A percentile compares a stretch with the other conserved stretches of the same genome.
Conservation (phyloP, 2,113 vertebrate species). For the Campylomormyrus numenius region DNA sequence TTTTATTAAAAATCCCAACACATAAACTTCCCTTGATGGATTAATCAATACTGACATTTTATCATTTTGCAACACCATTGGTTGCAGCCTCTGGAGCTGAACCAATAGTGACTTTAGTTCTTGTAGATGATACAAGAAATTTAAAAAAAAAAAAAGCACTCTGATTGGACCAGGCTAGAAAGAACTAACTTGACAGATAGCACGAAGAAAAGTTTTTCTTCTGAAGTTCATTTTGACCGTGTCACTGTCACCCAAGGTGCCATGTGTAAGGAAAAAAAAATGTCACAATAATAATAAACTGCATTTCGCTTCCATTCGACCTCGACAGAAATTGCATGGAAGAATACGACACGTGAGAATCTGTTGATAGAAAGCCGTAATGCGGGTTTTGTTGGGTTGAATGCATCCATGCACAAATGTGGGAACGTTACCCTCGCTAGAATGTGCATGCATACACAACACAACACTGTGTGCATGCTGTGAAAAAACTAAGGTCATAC, state of each 20-base stretch:
- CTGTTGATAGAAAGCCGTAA: neutral
- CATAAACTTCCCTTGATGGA: neutral
- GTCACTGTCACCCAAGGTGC: neutral
- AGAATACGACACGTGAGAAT: neutral
- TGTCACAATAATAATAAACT: neutral
- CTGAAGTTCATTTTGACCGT: neutral
- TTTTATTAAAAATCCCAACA: neutral
- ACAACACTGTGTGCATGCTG: neutral
- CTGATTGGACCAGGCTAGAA: neutral
- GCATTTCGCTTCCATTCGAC: neutral
- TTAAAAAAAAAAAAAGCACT: neutral
- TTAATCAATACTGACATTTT: neutral
- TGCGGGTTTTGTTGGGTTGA: neutral
- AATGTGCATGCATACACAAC: neutral
- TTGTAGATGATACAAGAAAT: neutral
- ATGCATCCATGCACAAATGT: slow-evolving; percentile 13
- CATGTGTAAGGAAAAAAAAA: neutral
- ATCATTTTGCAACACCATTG: neutral
- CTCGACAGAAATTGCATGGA: neutral
- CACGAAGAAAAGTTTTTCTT: neutral
- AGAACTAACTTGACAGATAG: neutral
- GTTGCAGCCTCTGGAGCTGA: neutral
- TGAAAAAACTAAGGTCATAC: neutral
- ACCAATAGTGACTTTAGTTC: neutral
- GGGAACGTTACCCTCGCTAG: slow-evolving; percentile 1